phyloP scores from a whole-genome alignment of 2,113 vertebrate genomes.

The Larimichthys polyactis region DNA sequence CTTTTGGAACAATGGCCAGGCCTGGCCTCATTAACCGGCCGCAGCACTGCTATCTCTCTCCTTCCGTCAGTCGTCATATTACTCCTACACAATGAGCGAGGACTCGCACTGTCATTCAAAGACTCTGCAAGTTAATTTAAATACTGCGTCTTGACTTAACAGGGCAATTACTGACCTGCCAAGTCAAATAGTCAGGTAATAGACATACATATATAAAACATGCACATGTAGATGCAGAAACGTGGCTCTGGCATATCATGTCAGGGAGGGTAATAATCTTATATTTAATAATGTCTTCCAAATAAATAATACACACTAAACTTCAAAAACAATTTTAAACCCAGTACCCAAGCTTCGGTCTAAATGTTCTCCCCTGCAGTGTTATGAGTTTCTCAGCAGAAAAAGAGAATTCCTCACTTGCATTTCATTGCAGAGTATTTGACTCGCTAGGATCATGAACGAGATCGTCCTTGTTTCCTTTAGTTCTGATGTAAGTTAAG shows the following conservation, averaged over 20 bases:
- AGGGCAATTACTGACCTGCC: slow-evolving; percentile 11
- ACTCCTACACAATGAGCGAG: background rate
- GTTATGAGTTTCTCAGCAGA: background rate
- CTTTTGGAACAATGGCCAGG: too few species aligned
- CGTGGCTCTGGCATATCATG: background rate
- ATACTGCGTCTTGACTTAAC: background rate
- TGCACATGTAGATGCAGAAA: too few species aligned
- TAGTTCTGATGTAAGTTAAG: background rate
- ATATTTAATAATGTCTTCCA: background rate
- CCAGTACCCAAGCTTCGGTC: too few species aligned
- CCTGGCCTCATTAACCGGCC: slow-evolving; percentile 35
- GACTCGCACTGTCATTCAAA: background rate
- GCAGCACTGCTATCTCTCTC: background rate
- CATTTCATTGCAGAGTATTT: background rate
- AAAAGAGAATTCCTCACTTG: too few species aligned
- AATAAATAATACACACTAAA: background rate
- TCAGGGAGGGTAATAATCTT: background rate
- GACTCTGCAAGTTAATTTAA: background rate
- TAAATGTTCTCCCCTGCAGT: background rate
- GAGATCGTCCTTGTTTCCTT: too few species aligned
- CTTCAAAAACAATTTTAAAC: background rate
- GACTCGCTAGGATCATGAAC: background rate
- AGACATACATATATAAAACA: background rate
- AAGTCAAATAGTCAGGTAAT: background rate
- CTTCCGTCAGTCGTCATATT: background rate